These are phyloP conservation scores for Sarcophaga bullata DNA, from an alignment of 1,140 invertebrate species.

Conservation along the genomic window DNA sequence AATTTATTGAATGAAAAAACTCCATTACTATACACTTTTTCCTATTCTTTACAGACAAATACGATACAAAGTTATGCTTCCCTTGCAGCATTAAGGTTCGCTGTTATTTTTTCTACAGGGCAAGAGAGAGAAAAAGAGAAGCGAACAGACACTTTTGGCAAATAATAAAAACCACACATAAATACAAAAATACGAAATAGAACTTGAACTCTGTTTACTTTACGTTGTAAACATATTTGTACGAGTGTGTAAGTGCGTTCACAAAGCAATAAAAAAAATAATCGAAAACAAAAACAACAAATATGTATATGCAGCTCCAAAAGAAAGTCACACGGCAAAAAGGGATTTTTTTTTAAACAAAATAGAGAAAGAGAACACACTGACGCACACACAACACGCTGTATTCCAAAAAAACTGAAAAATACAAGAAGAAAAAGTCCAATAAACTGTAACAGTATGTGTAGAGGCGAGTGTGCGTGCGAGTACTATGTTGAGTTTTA, in stretches of 20 bases:
- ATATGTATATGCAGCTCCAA: neutral
- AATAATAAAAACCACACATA: neutral
- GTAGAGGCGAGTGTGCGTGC: neutral
- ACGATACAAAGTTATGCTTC: neutral
- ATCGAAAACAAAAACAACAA: neutral
- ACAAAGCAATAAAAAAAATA: neutral
- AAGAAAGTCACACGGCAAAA: neutral
- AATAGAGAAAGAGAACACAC: neutral
- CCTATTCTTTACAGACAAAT: no score
- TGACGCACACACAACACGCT: neutral
- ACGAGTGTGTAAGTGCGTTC: neutral
- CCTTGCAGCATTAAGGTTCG: neutral
- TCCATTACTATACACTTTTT: no score
- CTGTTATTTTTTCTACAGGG: neutral
- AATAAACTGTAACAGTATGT: neutral
- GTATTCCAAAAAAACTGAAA: neutral
- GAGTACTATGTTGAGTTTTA: neutral
- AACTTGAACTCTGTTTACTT: constrained; percentile 35
- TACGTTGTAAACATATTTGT: neutral
- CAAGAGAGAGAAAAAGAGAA: neutral
- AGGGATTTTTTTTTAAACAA: neutral
- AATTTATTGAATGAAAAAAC: no score
- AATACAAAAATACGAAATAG: constrained; percentile 11
- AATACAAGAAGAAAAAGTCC: neutral
- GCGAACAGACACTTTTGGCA: constrained; percentile 11